A percentile compares a stretch with the other conserved stretches of the same genome.
Evolutionary conservation across 2,797 vertebrate genomes (phyloP).

Genomic region (Gouania willdenowi): DNA sequence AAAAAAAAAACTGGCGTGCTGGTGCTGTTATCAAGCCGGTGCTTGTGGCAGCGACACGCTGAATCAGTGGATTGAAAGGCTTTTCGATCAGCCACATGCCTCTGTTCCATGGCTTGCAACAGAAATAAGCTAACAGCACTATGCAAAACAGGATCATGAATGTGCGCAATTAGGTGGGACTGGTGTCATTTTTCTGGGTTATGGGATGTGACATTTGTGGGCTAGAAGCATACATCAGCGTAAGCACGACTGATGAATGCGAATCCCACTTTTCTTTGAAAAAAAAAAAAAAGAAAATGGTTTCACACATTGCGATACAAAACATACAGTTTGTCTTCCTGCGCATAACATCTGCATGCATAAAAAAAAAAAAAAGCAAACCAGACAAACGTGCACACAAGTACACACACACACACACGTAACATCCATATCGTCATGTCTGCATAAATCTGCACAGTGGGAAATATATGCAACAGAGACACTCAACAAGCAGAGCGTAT

Average conservation of each 20-base stretch:
- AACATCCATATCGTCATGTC: background rate
- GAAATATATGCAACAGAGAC: slow-evolving; percentile 3
- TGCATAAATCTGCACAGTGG: background rate
- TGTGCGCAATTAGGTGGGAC: slow-evolving; percentile 89
- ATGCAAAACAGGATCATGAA: slow-evolving; percentile 88
- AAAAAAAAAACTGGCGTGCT: slow-evolving; percentile 21
- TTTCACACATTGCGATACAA: slow-evolving; percentile 50
- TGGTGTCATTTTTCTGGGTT: slow-evolving; percentile 88
- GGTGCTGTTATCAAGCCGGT: slow-evolving; percentile 41
- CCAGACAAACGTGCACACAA: slow-evolving; percentile 8
- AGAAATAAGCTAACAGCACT: slow-evolving; percentile 68
- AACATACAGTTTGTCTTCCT: slow-evolving; percentile 36
- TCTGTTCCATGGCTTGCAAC: slow-evolving; percentile 43
- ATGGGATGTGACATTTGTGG: slow-evolving; percentile 89
- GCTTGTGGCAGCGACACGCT: slow-evolving; percentile 46
- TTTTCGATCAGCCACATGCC: slow-evolving; percentile 64
- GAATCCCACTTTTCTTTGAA: slow-evolving; percentile 76
- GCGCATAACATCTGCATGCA: slow-evolving; percentile 14
- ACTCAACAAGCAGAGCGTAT: background rate
- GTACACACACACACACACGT: too few species aligned
- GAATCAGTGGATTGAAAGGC: slow-evolving; percentile 62
- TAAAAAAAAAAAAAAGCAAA: slow-evolving; percentile 12
- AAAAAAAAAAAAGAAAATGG: too few species aligned
- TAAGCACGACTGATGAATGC: slow-evolving; percentile 87
- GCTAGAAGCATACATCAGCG: slow-evolving; percentile 82